A percentile compares a stretch with the other conserved stretches of the same genome.
These are phyloP conservation scores for Platanista minor DNA, from an alignment of 2,113 vertebrate species.

Conservation along the genomic window DNA sequence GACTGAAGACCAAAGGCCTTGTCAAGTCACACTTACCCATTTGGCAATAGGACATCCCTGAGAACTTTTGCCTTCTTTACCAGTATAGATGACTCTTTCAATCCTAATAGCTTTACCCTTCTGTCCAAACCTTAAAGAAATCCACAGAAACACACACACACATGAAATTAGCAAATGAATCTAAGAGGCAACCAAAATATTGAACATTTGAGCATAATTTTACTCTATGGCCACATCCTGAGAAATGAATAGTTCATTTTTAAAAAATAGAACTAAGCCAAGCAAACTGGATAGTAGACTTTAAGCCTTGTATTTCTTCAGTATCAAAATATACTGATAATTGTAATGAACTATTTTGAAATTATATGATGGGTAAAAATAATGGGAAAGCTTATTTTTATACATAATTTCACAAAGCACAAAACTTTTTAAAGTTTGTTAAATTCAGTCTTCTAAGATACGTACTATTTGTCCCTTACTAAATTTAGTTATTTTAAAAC, in stretches of 20 bases:
- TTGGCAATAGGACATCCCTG: constrained; percentile 99
- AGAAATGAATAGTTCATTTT: constrained; percentile 60
- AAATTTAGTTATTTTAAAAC: constrained; percentile 52
- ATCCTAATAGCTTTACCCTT: constrained; percentile 94
- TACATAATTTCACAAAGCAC: constrained; percentile 49
- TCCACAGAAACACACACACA: constrained; percentile 64
- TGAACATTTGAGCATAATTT: constrained; percentile 54
- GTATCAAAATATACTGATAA: background rate
- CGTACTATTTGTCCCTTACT: background rate
- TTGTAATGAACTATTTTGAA: constrained; percentile 41
- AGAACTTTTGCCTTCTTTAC: constrained; percentile 98
- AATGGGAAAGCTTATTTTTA: constrained; percentile 35
- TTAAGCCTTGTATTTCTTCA: constrained; percentile 57
- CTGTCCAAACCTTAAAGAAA: constrained; percentile 89
- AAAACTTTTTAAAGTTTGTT: constrained; percentile 50
- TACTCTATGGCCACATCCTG: constrained; percentile 56
- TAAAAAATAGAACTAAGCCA: constrained; percentile 37
- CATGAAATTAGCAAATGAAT: constrained; percentile 60
- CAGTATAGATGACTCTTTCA: constrained; percentile 96
- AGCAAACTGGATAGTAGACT: constrained; percentile 12
- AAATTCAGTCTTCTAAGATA: constrained; percentile 46
- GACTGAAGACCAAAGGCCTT: background rate
- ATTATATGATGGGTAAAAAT: constrained; percentile 33
- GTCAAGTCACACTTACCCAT: constrained; percentile 89
- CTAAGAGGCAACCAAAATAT: constrained; percentile 2